Evolutionary conservation across 2,113 vertebrate species (phyloP), one percentile per base, ranked within the genome.

Genomic region (Nothocercus julius): DNA sequence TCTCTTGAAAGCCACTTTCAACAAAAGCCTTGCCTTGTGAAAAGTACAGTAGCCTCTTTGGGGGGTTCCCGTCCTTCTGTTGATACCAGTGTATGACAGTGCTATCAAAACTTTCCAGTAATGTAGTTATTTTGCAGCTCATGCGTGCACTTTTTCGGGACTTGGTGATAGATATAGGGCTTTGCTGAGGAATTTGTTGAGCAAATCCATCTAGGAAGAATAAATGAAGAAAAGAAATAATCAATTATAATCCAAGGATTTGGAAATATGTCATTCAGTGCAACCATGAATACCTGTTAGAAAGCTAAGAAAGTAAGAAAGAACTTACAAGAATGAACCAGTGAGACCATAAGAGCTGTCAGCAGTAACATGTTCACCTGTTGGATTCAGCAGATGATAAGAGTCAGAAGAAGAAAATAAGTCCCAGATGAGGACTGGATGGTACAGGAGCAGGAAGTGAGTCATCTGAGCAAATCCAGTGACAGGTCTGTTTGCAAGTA

Each of bases 1-100:
- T 3, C 1, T 0, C 4, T 59, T 34, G 32, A 56, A 91, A 89
- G 5, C 62, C 68, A 22, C 19, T 59, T 7, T 90, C 84, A 45
- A 53, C 8, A 0, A 13, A 8, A 62, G 6, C 0, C 44, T 17
- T 42, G 10, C 44, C 64, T 62, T 0, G 21, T 56, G 13, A 2
- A 34, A 54, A 77, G 34, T 49, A 85, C 17, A 94, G 76, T 2
- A 92, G 0, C 34, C 93, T 68, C 45, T 89, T 2, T 38, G 85
- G 89, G 70, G 28, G 58, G 42, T 77, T 40, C 8, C 64, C 64
- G 21, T 80, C 72, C 38, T 91, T 91, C 42, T 66, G 69, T 15
- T 20, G 58, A n/a, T 94, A 81, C 85, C 89, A 89, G 34, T 91
- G 89, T 70, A 94, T 66, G 24, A 72, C 7, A 1, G 30, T 18